Percentiles rank a stretch among this genome's conserved stretches.
Conservation (phyloP, 2,113 vertebrate species). For the Euleptes europaea region DNA sequence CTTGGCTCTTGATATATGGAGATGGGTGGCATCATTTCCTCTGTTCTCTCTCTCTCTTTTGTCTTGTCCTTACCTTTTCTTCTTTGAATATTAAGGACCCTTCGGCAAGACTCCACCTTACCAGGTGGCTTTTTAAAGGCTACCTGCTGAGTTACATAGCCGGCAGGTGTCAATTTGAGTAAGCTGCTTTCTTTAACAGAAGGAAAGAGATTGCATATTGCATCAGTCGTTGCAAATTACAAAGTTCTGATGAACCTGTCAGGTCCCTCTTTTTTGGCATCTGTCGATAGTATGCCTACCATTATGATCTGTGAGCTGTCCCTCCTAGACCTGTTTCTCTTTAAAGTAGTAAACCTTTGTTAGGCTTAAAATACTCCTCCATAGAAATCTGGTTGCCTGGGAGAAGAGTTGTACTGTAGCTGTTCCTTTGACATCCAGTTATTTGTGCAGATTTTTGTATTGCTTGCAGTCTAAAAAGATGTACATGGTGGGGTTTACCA, state of each 20-base stretch:
- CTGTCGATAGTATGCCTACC: constrained; percentile 24
- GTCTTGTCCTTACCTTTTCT: neutral
- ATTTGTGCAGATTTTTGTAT: neutral
- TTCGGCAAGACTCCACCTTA: neutral
- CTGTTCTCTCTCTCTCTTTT: constrained; percentile 15
- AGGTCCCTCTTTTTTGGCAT: neutral
- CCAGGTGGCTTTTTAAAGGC: constrained; percentile 26
- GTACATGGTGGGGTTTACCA: neutral
- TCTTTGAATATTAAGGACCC: constrained; percentile 21
- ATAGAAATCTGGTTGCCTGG: neutral
- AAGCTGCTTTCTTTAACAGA: constrained; percentile 16
- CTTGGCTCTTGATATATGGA: neutral
- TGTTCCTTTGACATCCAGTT: neutral
- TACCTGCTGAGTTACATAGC: constrained; percentile 4
- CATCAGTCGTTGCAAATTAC: constrained; percentile 2
- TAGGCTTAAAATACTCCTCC: neutral
- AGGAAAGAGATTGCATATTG: constrained; percentile 32
- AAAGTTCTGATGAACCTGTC: neutral
- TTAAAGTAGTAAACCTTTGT: neutral
- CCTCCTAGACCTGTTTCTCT: neutral
- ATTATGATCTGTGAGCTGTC: rapidly evolving
- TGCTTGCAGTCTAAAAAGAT: neutral
- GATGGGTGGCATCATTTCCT: neutral
- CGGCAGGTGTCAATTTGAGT: constrained; percentile 22
- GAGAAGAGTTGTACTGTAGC: neutral